Evolutionary conservation across 2,113 vertebrate genomes (phyloP), one percentile per base, ranked within the genome.

Genomic region (Myiozetetes cayanensis): DNA sequence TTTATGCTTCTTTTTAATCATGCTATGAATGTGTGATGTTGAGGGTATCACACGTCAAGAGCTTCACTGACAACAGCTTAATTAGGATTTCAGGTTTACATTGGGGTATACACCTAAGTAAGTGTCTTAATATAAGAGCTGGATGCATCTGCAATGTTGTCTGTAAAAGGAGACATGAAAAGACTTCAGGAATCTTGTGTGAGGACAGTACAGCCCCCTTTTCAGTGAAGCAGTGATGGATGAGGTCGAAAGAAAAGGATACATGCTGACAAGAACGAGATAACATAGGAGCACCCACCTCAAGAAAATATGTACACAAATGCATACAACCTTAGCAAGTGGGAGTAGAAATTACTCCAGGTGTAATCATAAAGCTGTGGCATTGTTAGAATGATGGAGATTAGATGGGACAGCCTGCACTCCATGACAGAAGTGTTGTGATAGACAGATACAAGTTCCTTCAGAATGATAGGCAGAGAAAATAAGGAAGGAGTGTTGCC

Each of bases 41-140:
- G 61, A 93, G 33, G 21, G 41, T 63, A 90, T 70, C 63, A 75
- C 72, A 77, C 18, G 72, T 78, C 72, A 95, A 84, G 68, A 84
- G 35, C 24, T 88, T 90, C 44, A 43, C 59, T 74, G 50, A 84
- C 67, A 84, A 33, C 46, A 70, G 39, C 27, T 81, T 78, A 88
- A 86, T 92, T 90, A 84, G 61, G 52, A 84, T 92, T 94, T 93
- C n/a, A 52, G 61, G 77, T 86, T 93, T 96, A 62, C 10, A 8
- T 81, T 93, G 55, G 25, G 14, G 1, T 59, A n/a, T 67, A 61
- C 35, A 50, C 35, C 56, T 66, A 85, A 93, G 33, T 27, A 91
- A 46, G 5, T 28, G 87, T 84, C 59, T 63, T 81, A 62, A 55
- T 31, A 87, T 75, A 85, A 75, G 39, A 85, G 18, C 25, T 91